Conservation (phyloP, 2,113 vertebrate species). For the Heloderma charlesbogerti region DNA sequence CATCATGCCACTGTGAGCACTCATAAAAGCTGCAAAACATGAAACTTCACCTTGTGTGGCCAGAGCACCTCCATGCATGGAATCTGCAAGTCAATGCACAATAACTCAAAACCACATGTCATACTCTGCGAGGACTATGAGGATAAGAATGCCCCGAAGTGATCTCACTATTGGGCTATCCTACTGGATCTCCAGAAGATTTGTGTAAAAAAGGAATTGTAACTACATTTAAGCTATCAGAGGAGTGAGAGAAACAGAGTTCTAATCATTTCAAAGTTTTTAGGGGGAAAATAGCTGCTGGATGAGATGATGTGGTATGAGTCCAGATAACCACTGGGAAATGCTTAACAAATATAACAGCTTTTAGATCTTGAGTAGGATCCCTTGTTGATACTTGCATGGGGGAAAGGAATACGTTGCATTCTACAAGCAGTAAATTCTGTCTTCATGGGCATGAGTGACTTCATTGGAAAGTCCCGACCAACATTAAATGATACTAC, state of each 20-base stretch:
- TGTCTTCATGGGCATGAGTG: background rate
- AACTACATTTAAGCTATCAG: too few species aligned
- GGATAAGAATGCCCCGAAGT: background rate
- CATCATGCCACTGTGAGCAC: background rate
- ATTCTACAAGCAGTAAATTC: constrained; percentile 37
- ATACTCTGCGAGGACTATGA: background rate
- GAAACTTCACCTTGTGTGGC: background rate
- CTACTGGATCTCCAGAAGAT: background rate
- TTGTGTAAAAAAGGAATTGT: background rate
- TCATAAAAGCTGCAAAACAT: background rate
- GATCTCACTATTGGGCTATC: background rate
- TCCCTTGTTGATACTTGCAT: too few species aligned
- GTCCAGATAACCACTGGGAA: constrained; percentile 9
- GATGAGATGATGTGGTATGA: background rate
- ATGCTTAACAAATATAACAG: background rate
- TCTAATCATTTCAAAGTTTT: background rate
- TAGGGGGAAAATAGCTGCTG: background rate
- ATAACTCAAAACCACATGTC: background rate
- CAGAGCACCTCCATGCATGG: background rate
- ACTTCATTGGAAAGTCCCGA: constrained; percentile 33
- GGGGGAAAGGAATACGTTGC: too few species aligned
- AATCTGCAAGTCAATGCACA: background rate
- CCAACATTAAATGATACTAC: background rate
- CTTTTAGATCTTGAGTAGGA: background rate
- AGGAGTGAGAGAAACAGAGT: background rate